Base-by-base conservation (phyloP, 2,888 invertebrate species). In the Carcina quercana region DNA sequence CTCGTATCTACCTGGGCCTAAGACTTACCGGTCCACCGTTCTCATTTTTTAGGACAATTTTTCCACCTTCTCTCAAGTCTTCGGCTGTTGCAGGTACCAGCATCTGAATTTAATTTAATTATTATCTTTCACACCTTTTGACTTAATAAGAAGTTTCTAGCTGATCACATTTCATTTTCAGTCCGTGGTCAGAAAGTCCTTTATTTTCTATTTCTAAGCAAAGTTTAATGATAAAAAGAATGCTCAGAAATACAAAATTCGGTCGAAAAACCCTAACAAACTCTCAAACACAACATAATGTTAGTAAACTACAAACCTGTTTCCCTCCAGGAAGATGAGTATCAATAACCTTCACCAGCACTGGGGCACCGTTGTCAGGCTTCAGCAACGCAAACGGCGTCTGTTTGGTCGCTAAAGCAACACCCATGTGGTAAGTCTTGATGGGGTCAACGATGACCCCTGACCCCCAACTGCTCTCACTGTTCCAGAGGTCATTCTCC, bases 81-180 rank as follows among this genome's bases (percentile, higher is more conserved):
- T 90, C 90, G 2, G 90, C 89, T 5, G 90, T 90, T 0, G 91
- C 91, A 1, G 91, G 90, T 5, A 91, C 89, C 44, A 91, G 59
- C 85, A 90, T 87, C 88, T 91, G 48, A 5, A 20, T n/a, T 20
- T 20, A n/a, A n/a, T n/a, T n/a, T n/a, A n/a, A n/a, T n/a, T n/a
- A n/a, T n/a, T n/a, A n/a, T n/a, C n/a, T n/a, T n/a, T n/a, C n/a
- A n/a, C n/a, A n/a, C n/a, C n/a, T n/a, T n/a, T n/a, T n/a, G n/a
- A n/a, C n/a, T n/a, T n/a, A n/a, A n/a, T n/a, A n/a, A n/a, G n/a
- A n/a, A n/a, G n/a, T n/a, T n/a, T n/a, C n/a, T n/a, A n/a, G n/a
- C n/a, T n/a, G n/a, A n/a, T n/a, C n/a, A n/a, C n/a, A n/a, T n/a
- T n/a, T n/a, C n/a, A n/a, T n/a, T n/a, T n/a, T n/a, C n/a, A n/a